Conservation (phyloP, 2,797 vertebrate species). For the Lemur catta region DNA sequence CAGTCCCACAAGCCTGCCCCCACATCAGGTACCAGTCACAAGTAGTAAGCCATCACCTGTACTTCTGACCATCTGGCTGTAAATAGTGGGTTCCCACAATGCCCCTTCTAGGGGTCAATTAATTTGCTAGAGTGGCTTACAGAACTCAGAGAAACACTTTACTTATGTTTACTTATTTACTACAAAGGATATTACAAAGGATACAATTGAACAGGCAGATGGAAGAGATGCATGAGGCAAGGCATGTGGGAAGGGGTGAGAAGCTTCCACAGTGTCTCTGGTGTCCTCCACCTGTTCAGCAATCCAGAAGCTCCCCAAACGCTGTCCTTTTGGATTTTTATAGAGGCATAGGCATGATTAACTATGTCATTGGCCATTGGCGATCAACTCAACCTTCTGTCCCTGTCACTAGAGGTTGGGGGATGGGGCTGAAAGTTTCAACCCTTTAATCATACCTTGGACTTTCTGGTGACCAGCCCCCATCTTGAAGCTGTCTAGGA, state of each 20-base stretch:
- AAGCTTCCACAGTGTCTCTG: neutral
- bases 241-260: neutral
- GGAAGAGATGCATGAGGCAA: neutral
- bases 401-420: neutral
- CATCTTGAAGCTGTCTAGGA: too few species aligned
- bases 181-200: neutral
- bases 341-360: neutral
- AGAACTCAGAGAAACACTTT: neutral
- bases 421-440: neutral
- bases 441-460: too few species aligned
- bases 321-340: too few species aligned
- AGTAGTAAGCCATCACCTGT: neutral
- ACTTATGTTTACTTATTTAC: neutral
- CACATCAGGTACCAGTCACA: neutral
- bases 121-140: neutral
- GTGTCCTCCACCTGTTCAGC: too few species aligned
- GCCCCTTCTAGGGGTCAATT: neutral
- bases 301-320: too few species aligned
- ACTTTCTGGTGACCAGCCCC: too few species aligned
- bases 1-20: too few species aligned
- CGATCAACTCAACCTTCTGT: neutral
- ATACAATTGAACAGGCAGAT: neutral
- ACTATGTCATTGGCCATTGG: neutral
- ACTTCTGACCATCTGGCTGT: neutral
- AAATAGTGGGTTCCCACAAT: neutral